These are phyloP conservation scores for Agonopterix subpropinquella DNA, from an alignment of 2,888 invertebrate genomes.

Conservation along the genomic window DNA sequence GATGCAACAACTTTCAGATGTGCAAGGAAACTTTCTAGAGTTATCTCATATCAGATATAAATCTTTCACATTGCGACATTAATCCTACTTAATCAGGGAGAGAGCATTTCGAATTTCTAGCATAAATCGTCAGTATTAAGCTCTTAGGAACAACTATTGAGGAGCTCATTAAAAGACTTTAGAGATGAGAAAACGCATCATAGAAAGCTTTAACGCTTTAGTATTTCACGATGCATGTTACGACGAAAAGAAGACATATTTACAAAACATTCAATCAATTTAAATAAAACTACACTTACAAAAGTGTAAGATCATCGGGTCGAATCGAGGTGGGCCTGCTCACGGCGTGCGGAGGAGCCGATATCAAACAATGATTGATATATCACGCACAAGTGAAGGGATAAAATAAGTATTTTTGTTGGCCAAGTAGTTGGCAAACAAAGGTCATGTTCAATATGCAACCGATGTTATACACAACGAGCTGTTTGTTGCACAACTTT, in stretches of 20 bases:
- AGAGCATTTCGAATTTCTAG: too few relatives aligned
- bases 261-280: slow-evolving; percentile 1
- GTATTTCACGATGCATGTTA: too few relatives aligned
- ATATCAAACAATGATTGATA: slow-evolving; percentile 34
- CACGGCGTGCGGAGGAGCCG: slow-evolving; percentile 5
- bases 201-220: too few relatives aligned
- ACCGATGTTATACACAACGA: slow-evolving; percentile 1
- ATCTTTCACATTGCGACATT: too few relatives aligned
- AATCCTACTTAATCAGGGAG: too few relatives aligned
- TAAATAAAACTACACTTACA: slow-evolving; percentile 5
- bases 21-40: not conserved
- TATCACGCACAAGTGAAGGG: slow-evolving; percentile 24
- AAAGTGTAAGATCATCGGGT: slow-evolving; percentile 18
- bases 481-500: not conserved
- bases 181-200: too few relatives aligned
- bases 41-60: too few relatives aligned
- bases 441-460: slow-evolving; percentile 9
- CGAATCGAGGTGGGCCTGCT: slow-evolving; percentile 13
- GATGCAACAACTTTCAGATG: not conserved
- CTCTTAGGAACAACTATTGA: too few relatives aligned
- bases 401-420: slow-evolving; percentile 4
- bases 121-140: too few relatives aligned
- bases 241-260: not conserved
- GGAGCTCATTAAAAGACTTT: too few relatives aligned
- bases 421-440: slow-evolving; percentile 5